phyloP scores from a whole-genome alignment of 2,888 invertebrate genomes.

The Eupithecia subumbrata region DNA sequence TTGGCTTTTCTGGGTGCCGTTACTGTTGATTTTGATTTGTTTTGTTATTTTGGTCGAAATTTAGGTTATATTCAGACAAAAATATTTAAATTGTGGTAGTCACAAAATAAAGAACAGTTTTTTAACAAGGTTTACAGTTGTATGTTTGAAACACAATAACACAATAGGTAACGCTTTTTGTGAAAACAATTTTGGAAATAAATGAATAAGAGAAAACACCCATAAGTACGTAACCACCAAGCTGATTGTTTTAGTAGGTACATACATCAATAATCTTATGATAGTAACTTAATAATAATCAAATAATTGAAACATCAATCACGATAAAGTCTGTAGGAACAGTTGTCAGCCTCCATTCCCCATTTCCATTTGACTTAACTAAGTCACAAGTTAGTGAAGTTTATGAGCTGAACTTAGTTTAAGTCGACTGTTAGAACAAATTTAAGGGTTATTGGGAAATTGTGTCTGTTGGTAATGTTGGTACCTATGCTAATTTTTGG shows the following conservation, averaged over 20 bases:
- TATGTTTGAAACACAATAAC: background rate
- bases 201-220: background rate
- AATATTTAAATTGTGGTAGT: background rate
- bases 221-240: background rate
- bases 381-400: conserved; percentile 1
- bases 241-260: background rate
- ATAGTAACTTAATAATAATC: background rate
- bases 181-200: background rate
- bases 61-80: background rate
- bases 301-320: conserved; percentile 5
- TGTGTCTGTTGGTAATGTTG: background rate
- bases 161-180: background rate
- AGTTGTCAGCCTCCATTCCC: conserved; percentile 5
- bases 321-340: background rate
- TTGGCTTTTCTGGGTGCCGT: conserved; percentile 14
- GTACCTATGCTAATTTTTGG: background rate
- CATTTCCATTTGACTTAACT: conserved; percentile 8
- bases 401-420: background rate
- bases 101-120: background rate
- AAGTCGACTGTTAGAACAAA: background rate
- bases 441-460: background rate
- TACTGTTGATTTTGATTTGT: background rate
- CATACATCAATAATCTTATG: background rate
- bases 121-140: background rate
- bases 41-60: conserved; percentile 11